Percentiles rank a stretch among this genome's conserved stretches.
phyloP scores from a whole-genome alignment of 2,113 vertebrate genomes.

The Eurypyga helias region DNA sequence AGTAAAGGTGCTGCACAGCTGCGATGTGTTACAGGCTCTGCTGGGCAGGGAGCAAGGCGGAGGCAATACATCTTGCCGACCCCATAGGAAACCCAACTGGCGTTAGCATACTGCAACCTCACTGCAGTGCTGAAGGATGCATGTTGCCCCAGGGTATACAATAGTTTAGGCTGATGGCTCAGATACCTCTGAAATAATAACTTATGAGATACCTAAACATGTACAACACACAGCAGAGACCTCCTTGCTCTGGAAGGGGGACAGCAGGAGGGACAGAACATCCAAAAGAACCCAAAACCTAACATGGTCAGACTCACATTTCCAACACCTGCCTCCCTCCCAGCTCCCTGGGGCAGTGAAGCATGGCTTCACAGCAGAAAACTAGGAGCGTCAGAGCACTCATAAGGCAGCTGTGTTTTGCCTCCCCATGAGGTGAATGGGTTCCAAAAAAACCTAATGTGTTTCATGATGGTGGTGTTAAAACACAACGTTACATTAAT shows the following conservation, averaged over 20 bases:
- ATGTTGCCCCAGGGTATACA: background rate
- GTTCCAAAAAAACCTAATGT: background rate
- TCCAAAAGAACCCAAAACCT: background rate
- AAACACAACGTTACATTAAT: background rate
- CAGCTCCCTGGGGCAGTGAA: background rate
- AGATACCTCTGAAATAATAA: background rate
- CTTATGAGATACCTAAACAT: background rate
- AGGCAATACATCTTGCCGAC: background rate
- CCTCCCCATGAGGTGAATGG: background rate
- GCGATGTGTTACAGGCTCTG: background rate
- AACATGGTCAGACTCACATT: background rate
- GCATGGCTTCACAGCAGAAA: background rate
- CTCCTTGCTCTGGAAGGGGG: background rate
- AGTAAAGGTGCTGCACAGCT: background rate
- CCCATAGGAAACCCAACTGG: background rate
- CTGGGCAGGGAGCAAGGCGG: background rate
- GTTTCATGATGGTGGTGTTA: background rate
- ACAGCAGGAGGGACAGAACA: rapidly evolving
- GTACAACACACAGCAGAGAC: rapidly evolving
- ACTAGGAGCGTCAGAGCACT: background rate
- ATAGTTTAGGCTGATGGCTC: background rate
- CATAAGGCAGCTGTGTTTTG: background rate
- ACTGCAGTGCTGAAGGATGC: background rate
- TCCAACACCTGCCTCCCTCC: background rate
- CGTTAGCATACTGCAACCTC: background rate